phyloP scores from a whole-genome alignment of 2,113 vertebrate species.

The Pedetes capensis region DNA sequence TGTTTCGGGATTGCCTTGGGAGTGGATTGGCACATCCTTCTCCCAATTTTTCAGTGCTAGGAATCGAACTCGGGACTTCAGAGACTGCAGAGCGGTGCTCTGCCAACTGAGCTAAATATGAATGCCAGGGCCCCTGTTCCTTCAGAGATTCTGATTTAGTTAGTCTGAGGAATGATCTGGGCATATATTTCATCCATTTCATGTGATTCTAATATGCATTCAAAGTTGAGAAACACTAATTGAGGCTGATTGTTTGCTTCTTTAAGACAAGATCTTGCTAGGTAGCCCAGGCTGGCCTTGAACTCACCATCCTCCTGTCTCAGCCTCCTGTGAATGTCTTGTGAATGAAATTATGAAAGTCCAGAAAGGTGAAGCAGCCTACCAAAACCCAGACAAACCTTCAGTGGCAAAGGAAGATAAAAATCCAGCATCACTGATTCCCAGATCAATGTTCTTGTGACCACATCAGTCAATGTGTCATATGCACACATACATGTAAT shows the following conservation, averaged over 20 bases:
- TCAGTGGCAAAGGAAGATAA: background rate
- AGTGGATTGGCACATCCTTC: too few species aligned
- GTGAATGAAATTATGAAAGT: background rate
- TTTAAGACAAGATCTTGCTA: too few species aligned
- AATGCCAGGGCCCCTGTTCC: background rate
- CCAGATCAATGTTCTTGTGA: background rate
- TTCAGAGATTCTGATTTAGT: background rate
- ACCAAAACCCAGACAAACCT: background rate
- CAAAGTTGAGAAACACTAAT: background rate
- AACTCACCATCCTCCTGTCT: too few species aligned
- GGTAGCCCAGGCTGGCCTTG: too few species aligned
- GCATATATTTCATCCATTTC: background rate
- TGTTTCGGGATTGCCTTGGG: too few species aligned
- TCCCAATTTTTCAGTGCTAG: too few species aligned
- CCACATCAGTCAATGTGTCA: background rate
- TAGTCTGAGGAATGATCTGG: background rate
- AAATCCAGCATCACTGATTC: background rate
- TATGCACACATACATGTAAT: slow-evolving; percentile 21
- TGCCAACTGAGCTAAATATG: too few species aligned
- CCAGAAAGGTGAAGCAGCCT: background rate
- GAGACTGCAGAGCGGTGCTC: too few species aligned
- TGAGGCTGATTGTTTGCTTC: too few species aligned
- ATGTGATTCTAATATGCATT: background rate
- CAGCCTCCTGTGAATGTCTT: too few species aligned
- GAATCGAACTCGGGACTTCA: too few species aligned